Percentiles rank a stretch among this genome's conserved stretches.
Evolutionary conservation across 2,888 invertebrate species (phyloP).

Genomic region (Drosophila kokeensis): DNA sequence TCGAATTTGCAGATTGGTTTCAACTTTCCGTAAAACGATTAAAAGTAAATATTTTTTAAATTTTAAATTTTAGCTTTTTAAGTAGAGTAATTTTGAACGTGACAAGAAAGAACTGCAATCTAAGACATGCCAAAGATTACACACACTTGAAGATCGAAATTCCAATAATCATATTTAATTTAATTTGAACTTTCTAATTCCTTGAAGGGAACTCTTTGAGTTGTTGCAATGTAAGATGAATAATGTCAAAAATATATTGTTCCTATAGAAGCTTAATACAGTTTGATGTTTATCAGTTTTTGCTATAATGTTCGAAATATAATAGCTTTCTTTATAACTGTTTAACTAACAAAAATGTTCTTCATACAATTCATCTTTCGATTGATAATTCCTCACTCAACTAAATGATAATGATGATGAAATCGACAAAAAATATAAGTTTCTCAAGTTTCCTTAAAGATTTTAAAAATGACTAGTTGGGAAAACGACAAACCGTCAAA

Average conservation of each 20-base stretch:
- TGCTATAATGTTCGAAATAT: not conserved
- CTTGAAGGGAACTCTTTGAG: not conserved
- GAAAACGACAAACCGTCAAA: not conserved
- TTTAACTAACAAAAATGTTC: not conserved
- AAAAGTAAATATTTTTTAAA: not conserved
- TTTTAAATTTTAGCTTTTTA: not conserved
- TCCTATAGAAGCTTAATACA: not conserved
- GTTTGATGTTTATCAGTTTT: not conserved
- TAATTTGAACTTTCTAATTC: not conserved
- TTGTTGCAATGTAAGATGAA: not conserved
- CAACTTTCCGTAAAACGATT: not conserved
- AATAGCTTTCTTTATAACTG: not conserved
- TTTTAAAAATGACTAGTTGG: not conserved
- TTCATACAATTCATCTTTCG: not conserved
- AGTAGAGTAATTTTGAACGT: accelerated
- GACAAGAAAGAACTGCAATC: accelerated
- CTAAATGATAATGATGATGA: not conserved
- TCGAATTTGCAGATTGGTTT: not conserved
- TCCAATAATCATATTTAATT: not conserved
- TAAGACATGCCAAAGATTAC: not conserved
- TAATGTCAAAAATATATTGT: not conserved
- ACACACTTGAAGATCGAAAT: not conserved
- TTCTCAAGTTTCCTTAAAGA: not conserved
- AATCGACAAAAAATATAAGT: not conserved
- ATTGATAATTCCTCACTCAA: not conserved